Evolutionary conservation across 2,888 invertebrate species (phyloP), one percentile per base, ranked within the genome.

Genomic region (Dynastes maya): DNA sequence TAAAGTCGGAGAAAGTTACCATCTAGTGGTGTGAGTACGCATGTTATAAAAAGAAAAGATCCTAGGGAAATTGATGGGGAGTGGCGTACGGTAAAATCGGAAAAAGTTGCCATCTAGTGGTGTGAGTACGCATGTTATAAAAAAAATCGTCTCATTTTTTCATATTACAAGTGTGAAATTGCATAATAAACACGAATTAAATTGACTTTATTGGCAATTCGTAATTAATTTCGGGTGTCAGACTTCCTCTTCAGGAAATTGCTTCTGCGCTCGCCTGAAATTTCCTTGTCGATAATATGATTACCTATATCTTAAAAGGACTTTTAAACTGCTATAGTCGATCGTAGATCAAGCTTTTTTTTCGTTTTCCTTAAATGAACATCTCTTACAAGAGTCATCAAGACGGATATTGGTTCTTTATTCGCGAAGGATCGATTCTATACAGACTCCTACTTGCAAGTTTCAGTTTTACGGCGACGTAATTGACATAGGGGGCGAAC

Each of bases 381-480:
- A 77, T 61, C 71, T 51, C 64, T 55, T 65, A 64, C 72, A 65
- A 72, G 78, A 65, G 72, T 63, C 78, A 78, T 78, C 71, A 81
- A 80, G 78, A 61, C 80, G 79, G 81, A 81, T 81, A 81, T 81
- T 80, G 80, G 80, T 80, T 78, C 78, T 81, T 80, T 79, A 81
- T 81, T 81, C 75, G 77, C 79, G 77, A 80, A 29, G 72, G 80
- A 79, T 81, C 80, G 79, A 80, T 78, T 78, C 77, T 45, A 49
- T 74, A 78, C 77, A 79, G 80, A 77, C 75, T 81, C 80, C 79
- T 76, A 77, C 80, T 80, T 79, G 81, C 80, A 80, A 78, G 80
- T 81, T 79, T 78, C 79, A 80, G 81, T 82, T 82, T 82, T 81
- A 81, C 80, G 81, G 80, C 80, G 74, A 64, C 70, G 81, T 82